Conservation (phyloP, 2,888 invertebrate genomes). For the Omphaloscelis lunosa region DNA sequence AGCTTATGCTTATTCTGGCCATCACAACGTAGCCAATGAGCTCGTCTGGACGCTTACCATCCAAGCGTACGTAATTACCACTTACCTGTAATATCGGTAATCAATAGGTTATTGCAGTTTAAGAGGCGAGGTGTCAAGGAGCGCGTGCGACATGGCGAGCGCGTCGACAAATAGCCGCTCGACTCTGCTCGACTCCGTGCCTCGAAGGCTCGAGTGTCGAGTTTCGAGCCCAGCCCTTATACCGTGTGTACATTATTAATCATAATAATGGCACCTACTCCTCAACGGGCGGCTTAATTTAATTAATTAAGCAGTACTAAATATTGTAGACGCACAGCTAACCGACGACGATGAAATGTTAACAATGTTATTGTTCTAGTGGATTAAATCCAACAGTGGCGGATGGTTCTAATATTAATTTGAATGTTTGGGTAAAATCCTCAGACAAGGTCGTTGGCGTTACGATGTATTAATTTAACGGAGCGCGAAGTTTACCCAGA, state of each 20-base stretch:
- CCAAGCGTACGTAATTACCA: constrained; percentile 12
- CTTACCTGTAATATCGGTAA: constrained; percentile 33
- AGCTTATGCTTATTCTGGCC: neutral
- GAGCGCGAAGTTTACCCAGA: constrained; percentile 75
- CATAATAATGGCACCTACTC: constrained; percentile 83
- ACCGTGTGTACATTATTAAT: constrained; percentile 80
- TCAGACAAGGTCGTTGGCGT: constrained; percentile 78
- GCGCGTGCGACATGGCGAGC: constrained; percentile 30
- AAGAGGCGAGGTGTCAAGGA: constrained; percentile 51
- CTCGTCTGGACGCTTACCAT: constrained; percentile 1
- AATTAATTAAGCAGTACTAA: constrained; percentile 87
- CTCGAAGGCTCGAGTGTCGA: constrained; percentile 46
- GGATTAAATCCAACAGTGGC: constrained; percentile 83
- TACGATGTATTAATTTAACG: constrained; percentile 81
- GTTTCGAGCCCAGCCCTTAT: constrained; percentile 55
- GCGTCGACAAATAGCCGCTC: constrained; percentile 50
- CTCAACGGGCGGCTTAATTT: constrained; percentile 82
- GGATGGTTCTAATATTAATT: constrained; percentile 85
- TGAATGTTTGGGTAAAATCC: constrained; percentile 83
- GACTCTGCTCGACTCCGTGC: constrained; percentile 31
- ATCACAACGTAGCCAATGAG: neutral
- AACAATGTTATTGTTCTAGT: constrained; percentile 87
- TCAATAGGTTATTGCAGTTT: constrained; percentile 53
- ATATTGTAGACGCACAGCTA: constrained; percentile 82
- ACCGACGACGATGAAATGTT: constrained; percentile 86